These are phyloP conservation scores for Pangasius macronema DNA, from an alignment of 2,797 vertebrate genomes.

Conservation along the genomic window DNA sequence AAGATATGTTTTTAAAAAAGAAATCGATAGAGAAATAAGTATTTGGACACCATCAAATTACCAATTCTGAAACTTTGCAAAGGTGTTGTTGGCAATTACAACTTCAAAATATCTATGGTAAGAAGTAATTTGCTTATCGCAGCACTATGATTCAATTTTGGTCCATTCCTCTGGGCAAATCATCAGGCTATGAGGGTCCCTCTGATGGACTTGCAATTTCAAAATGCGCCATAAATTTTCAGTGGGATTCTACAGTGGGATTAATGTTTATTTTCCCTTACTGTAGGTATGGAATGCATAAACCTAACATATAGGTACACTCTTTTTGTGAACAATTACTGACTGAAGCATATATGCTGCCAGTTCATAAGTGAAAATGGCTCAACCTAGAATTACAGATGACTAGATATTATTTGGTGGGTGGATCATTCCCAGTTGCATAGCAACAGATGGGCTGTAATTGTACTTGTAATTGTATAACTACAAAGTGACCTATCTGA, in stretches of 20 bases:
- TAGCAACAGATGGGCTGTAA: slow-evolving; percentile 6
- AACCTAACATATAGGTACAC: not conserved
- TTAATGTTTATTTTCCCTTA: not conserved
- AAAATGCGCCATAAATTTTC: not conserved
- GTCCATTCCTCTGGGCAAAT: not conserved
- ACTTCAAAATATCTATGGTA: not conserved
- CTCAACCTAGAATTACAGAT: slow-evolving; percentile 2
- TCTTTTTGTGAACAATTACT: not conserved
- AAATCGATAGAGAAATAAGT: not conserved
- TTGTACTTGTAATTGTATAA: slow-evolving; percentile 14
- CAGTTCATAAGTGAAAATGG: not conserved
- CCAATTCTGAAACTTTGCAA: not conserved
- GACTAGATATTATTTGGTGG: not conserved
- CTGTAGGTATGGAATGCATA: not conserved
- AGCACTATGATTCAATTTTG: not conserved
- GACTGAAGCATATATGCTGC: not conserved
- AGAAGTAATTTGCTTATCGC: not conserved
- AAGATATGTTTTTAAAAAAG: not conserved
- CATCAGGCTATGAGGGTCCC: not conserved
- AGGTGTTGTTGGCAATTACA: not conserved
- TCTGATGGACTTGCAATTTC: not conserved
- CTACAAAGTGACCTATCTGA: not conserved
- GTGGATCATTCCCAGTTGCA: slow-evolving; percentile 5
- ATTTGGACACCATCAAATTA: not conserved
- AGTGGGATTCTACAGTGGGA: not conserved